Evolutionary conservation across 2,113 vertebrate species (phyloP).

Genomic region (Phocoena sinus): DNA sequence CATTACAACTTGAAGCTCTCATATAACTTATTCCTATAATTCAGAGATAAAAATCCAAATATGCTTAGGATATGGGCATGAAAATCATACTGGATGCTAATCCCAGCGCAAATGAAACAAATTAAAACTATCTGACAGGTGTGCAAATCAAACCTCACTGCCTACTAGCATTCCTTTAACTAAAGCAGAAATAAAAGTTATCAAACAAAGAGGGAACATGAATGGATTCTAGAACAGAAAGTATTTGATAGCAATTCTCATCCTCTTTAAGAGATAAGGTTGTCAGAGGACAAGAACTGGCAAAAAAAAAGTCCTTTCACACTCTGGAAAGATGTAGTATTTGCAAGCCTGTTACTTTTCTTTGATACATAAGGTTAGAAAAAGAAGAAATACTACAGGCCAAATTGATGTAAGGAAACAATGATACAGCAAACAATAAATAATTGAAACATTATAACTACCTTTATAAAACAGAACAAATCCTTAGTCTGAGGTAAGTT

Average conservation of each 20-base stretch:
- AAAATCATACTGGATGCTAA: not conserved
- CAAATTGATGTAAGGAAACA: not conserved
- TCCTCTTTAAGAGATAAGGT: not conserved
- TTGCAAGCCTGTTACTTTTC: not conserved
- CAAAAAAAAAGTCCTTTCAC: not conserved
- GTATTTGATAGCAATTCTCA: not conserved
- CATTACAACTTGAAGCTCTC: not conserved
- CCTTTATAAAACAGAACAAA: slow-evolving; percentile 28
- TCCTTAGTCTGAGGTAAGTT: not conserved
- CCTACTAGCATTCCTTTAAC: not conserved
- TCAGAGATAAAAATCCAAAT: slow-evolving; percentile 11
- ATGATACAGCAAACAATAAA: not conserved
- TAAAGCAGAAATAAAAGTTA: not conserved
- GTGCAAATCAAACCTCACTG: not conserved
- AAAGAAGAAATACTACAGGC: not conserved
- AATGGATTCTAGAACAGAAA: not conserved
- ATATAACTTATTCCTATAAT: not conserved
- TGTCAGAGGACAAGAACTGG: not conserved
- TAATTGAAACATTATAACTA: not conserved
- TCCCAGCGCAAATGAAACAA: not conserved
- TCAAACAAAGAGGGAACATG: not conserved
- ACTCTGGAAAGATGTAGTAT: not conserved
- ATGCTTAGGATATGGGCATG: not conserved
- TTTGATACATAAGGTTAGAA: not conserved
- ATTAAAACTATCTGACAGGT: not conserved